Percentiles rank a stretch among this genome's conserved stretches.
Evolutionary conservation across 30 jellyfish, hydroid and myxozoan genomes (phyloP).

Genomic region (Nemopilema nomurai): DNA sequence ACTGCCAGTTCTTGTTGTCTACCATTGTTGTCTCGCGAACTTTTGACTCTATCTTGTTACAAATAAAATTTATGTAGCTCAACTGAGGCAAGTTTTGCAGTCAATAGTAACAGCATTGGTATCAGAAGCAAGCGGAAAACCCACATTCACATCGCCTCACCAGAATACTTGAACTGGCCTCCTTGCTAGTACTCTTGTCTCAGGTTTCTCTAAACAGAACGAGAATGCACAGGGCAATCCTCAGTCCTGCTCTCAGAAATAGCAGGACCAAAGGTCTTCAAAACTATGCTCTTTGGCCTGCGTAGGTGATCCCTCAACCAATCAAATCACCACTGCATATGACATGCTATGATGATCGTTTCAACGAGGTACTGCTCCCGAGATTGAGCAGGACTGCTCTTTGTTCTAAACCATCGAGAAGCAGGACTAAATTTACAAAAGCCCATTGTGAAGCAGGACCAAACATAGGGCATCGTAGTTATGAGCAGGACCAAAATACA

Average conservation of each 20-base stretch:
- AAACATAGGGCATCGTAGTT: neutral
- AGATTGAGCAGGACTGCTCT: neutral
- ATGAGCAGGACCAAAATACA: neutral
- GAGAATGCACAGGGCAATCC: neutral
- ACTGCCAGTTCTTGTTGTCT: neutral
- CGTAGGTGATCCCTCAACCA: neutral
- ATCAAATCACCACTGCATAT: neutral
- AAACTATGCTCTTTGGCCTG: neutral
- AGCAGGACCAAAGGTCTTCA: neutral
- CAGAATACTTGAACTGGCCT: neutral
- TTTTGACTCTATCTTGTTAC: neutral
- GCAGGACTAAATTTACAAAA: neutral
- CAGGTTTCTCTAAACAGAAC: neutral
- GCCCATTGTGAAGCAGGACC: neutral
- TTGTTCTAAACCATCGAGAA: neutral
- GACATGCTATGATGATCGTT: neutral
- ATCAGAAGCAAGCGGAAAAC: neutral
- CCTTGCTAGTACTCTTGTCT: neutral
- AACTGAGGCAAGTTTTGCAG: neutral
- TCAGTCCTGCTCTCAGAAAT: neutral
- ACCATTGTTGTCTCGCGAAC: neutral
- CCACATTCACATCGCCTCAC: neutral
- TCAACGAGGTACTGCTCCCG: neutral
- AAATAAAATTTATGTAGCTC: neutral
- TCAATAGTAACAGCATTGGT: neutral